Base-by-base conservation (phyloP, 37 sponge, comb jelly and placozoan genomes). In the Cliona cf. orientalis region DNA sequence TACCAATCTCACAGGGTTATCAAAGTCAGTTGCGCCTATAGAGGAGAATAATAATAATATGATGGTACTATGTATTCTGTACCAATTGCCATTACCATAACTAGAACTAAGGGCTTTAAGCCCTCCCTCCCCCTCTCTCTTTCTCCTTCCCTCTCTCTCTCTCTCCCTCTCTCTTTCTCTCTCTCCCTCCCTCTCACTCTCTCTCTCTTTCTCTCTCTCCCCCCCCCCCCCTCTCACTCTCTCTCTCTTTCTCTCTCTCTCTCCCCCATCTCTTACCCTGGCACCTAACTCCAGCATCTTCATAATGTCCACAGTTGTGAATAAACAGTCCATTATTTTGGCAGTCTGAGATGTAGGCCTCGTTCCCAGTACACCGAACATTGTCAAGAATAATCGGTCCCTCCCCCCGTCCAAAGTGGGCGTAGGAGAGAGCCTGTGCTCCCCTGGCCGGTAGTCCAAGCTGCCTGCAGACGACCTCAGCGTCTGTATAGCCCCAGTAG, bases 341-440 rank as follows among this genome's bases (percentile, higher is more conserved):
- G 42, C 90, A 90, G 80, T 90, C 85, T 0, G 74, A 46, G 42
- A 90, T 69, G 40, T 78, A 84, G 46, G 35, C 46, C 59, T 90
- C 85, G 12, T 61, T 43, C 11, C 85, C 85, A 0, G 2, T 42
- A 41, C 90, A 90, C 58, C 12, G 31, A 62, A 90, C 90, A 35
- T 90, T 57, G 58, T 90, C 90, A 5, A 90, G 59, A 7, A 82
- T 43, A 46, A 77, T 88, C 11, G 77, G 75, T 14, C 78, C 83
- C 1, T 70, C 36, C 1, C 87, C 87, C 46, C 74, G 74, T 17
- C 87, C 87, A 73, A 55, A 86, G 36, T 37, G 46, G 21, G 87
- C 76, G 36, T 44, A 56, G 31, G 2, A 3, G 33, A 63, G 0
- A 0, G 72, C 83, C 34, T 22, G 38, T 2, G 89, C 89, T 46